phyloP scores from a whole-genome alignment of 2,113 vertebrate species.

The Tinamus guttatus region DNA sequence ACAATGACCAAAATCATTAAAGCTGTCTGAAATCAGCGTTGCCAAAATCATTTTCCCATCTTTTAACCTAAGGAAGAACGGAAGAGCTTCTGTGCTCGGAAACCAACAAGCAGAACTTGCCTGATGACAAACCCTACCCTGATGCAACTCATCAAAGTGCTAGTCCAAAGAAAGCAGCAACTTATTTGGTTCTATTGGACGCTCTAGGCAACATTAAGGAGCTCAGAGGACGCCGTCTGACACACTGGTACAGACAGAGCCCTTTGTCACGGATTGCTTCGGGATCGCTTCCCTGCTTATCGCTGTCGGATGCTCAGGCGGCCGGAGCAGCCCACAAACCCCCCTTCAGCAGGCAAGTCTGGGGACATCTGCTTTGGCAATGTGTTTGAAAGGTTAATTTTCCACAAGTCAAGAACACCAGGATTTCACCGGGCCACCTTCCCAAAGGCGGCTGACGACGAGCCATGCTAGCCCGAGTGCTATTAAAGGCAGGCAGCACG shows the following conservation, averaged over 20 bases:
- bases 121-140: not conserved
- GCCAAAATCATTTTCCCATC: not conserved
- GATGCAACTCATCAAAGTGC: not conserved
- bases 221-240: not conserved
- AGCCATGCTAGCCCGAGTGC: not conserved
- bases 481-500: not conserved
- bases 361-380: not conserved
- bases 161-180: not conserved
- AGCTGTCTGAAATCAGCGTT: not conserved
- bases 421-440: not conserved
- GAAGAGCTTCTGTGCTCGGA: not conserved
- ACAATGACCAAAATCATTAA: not conserved
- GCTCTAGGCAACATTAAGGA: not conserved
- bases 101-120: not conserved
- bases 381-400: not conserved
- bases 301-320: not conserved
- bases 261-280: not conserved
- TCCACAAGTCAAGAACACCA: not conserved
- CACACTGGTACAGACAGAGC: not conserved
- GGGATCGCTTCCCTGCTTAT: not conserved
- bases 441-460: not conserved
- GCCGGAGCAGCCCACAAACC: not conserved
- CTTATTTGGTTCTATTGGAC: not conserved
- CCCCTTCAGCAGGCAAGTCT: not conserved
- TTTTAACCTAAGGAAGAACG: not conserved